Percentiles rank a stretch among this genome's conserved stretches.
These are phyloP conservation scores for Oreochromis mossambicus DNA, from an alignment of 2,797 vertebrate species.

Conservation along the genomic window DNA sequence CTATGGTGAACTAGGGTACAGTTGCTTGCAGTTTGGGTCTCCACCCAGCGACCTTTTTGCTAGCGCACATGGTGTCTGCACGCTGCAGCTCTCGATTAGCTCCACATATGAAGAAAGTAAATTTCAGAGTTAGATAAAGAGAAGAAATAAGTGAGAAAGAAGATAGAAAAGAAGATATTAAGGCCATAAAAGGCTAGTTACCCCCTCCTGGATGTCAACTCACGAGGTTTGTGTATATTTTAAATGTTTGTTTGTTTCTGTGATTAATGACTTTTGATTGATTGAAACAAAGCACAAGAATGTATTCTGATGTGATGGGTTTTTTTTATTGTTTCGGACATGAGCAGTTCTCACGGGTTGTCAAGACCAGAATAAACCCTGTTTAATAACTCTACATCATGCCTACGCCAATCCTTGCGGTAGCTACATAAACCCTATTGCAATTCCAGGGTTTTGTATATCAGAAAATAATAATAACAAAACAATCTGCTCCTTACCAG, in stretches of 20 bases:
- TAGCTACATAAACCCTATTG: not conserved
- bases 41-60: too few species aligned
- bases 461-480: not conserved
- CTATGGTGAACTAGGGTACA: not conserved
- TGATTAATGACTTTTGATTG: not conserved
- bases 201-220: not conserved
- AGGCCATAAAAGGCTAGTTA: not conserved
- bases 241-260: not conserved
- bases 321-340: not conserved
- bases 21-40: not conserved
- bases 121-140: not conserved
- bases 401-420: not conserved
- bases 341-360: fast-evolving
- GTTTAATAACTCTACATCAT: not conserved
- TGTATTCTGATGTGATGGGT: not conserved
- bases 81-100: not conserved
- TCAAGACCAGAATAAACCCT: not conserved
- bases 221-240: not conserved
- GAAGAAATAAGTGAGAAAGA: not conserved
- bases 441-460: not conserved
- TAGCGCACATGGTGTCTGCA: too few species aligned
- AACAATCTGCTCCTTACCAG: not conserved
- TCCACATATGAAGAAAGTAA: not conserved
- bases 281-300: not conserved
- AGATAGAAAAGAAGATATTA: not conserved